Evolutionary conservation across 2,797 vertebrate genomes (phyloP).

Genomic region (Argya squamiceps): DNA sequence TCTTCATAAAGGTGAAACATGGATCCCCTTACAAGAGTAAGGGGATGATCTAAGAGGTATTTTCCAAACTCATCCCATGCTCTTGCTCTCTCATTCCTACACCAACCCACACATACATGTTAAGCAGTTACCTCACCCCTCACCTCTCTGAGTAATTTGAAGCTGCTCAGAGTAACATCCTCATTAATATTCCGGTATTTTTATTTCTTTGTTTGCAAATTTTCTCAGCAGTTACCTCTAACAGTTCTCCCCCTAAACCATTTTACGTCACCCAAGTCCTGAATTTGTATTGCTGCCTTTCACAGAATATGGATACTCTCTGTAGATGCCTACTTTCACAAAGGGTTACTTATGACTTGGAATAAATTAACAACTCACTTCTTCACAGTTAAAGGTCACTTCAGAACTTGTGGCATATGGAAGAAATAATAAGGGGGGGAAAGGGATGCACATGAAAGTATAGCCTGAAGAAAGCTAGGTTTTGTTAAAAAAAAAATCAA

Average conservation of each 20-base stretch:
- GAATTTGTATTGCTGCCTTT: not conserved
- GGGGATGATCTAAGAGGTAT: not conserved
- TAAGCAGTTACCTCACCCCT: not conserved
- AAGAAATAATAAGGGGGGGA: not conserved
- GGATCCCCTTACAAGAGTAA: not conserved
- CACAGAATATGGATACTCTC: not conserved
- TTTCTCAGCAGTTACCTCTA: not conserved
- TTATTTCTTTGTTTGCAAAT: not conserved
- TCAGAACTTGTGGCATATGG: not conserved
- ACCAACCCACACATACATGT: accelerated
- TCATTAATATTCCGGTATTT: not conserved
- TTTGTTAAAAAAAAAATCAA: not conserved
- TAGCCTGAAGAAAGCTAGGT: not conserved
- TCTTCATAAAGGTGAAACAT: not conserved
- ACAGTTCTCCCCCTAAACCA: not conserved
- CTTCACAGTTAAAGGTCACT: not conserved
- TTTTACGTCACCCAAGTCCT: not conserved
- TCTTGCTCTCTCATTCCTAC: not conserved
- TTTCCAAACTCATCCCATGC: not conserved
- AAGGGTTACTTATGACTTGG: not conserved
- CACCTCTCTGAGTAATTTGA: not conserved
- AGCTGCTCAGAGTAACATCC: not conserved
- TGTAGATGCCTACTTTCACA: not conserved
- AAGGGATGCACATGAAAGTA: not conserved
- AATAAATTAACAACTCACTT: not conserved